Evolutionary conservation across 1,140 invertebrate genomes (phyloP), one percentile per base, ranked within the genome.

Genomic region (Augochlora pura): DNA sequence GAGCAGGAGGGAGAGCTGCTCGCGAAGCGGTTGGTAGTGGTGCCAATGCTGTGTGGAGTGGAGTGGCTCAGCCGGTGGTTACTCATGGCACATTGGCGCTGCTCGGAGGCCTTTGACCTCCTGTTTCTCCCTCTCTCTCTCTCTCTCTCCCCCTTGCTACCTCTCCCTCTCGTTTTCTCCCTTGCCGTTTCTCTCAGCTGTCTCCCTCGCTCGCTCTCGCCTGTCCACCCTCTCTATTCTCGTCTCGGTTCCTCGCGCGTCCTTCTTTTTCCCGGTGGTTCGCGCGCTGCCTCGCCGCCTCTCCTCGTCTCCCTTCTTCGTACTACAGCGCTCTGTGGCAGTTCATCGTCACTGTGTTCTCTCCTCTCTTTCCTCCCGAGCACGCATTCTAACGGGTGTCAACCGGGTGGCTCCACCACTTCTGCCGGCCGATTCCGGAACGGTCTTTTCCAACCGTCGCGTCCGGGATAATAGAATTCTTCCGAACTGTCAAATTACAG

Each of bases 101-200:
- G 87, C 86, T 83, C 89, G 84, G 82, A 92, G 91, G 92, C 91
- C 91, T 93, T 92, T 93, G 92, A 93, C 92, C 92, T 92, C 91
- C 86, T 64, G 81, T 74, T 64, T 59, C 77, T 77, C 68, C 77
- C 70, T 72, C 71, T 79, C 83, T 83, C 85, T 84, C 68, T 86
- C 67, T 80, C 62, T n/a, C 54, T n/a, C 85, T 83, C 68, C 86
- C 70, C 77, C 65, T 57, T 4, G 32, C 32, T 32, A n/a, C n/a
- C 77, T 77, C 68, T 80, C 70, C 67, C 71, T 79, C 83, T 83
- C 85, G 4, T 32, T 84, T 66, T 86, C 67, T 80, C 32, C 32
- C 62, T n/a, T 21, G 32, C 32, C 32, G 32, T 16, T 52, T 1
- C 49, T 5, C 14, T 14, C 49, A 18, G 49, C 12, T 66, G 74